These are phyloP conservation scores for Acanthurus tractus DNA, from an alignment of 2,797 vertebrate species.

Conservation along the genomic window DNA sequence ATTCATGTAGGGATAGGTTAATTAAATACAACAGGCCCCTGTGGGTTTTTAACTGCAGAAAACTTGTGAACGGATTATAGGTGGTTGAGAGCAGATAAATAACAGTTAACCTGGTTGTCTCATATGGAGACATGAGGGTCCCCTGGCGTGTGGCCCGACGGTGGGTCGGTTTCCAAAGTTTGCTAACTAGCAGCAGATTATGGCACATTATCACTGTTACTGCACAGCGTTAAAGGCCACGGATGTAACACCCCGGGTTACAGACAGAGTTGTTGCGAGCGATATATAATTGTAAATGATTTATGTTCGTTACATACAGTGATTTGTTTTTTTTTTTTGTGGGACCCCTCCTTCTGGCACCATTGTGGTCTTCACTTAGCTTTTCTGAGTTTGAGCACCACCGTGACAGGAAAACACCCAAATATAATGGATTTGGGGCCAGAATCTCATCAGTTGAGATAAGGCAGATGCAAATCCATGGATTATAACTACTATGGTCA, in stretches of 20 bases:
- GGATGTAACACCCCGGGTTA: no score
- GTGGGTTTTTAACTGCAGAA: background rate
- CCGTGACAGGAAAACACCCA: background rate
- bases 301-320: background rate
- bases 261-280: background rate
- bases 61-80: no score
- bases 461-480: background rate
- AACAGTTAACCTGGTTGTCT: background rate
- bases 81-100: no score
- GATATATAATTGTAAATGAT: background rate
- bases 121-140: background rate
- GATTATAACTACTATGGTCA: no score
- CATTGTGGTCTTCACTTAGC: constrained; percentile 12
- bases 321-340: constrained; percentile 9
- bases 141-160: constrained; percentile 11
- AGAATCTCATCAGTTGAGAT: background rate
- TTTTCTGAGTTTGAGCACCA: background rate
- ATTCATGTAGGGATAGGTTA: constrained; percentile 31
- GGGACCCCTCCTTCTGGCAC: background rate
- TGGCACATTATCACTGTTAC: constrained; percentile 17
- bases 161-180: constrained; percentile 28
- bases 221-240: background rate
- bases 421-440: background rate
- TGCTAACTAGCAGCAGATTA: constrained; percentile 33
- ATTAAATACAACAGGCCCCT: constrained; percentile 28